Evolutionary conservation across 2,797 vertebrate species (phyloP), one percentile per base, ranked within the genome.

Genomic region (Sebastes hubbsi): DNA sequence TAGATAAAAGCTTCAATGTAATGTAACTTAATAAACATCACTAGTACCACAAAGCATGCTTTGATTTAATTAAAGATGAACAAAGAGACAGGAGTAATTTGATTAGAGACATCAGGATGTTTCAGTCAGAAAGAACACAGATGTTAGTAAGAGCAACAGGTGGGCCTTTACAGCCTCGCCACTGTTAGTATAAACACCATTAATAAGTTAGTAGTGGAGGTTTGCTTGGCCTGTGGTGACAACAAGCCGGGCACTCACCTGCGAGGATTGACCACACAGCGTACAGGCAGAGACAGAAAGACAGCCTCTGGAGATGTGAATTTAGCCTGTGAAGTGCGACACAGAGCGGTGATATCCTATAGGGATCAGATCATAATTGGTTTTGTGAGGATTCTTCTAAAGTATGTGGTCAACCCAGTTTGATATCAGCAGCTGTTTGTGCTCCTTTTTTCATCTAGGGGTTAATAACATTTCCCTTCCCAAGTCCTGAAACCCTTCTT

Each of bases 401-500:
- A 68, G 27, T 75, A 52, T 90, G 91, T 86, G 91, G 90, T 86
- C 93, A 91, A 88, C 87, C 80, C 76, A 77, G 58, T 79, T 74
- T 58, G 49, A 80, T 52, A 72, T 27, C 66, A 81, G 75, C 83
- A 77, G 78, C 81, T 78, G 67, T 62, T 68, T 30, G 68, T 62
- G 49, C 82, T 83, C 54, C 63, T 76, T 60, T 72, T 83, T 78
- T 67, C 49, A 34, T 58, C 63, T 55, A 29, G 52, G 24, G 70
- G 77, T 90, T 89, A 81, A 79, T 75, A 75, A 68, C 32, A 14
- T 86, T 34, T 61, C 79, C 74, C 75, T 75, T 79, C 88, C 80
- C 84, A 82, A 24, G 76, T 89, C 90, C 87, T 87, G 86, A 91
- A 94, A 94, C 71, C 90, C 88, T 86, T 92, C 90, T 79, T 46